Evolutionary conservation across 1,140 invertebrate genomes (phyloP).

Genomic region (Meloidogyne exigua): DNA sequence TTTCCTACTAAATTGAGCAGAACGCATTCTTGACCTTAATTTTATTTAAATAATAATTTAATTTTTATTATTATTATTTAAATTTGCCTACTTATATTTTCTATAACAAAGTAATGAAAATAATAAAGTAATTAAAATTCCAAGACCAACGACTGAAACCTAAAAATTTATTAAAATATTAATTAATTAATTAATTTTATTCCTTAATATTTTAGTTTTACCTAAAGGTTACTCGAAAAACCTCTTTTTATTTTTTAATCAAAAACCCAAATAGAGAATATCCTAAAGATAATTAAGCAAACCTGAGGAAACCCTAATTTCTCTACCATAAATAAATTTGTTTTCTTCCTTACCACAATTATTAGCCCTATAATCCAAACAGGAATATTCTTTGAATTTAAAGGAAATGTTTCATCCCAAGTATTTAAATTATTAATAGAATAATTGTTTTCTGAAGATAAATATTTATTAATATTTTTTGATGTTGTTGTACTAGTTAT

Average conservation of each 20-base stretch:
- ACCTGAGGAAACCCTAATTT: no score
- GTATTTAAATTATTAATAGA: slow-evolving; percentile 1
- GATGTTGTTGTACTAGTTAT: background rate
- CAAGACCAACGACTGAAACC: background rate
- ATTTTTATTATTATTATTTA: background rate
- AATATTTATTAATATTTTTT: background rate
- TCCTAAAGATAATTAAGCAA: no score
- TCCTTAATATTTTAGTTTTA: no score
- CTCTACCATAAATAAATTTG: no score
- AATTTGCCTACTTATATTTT: background rate
- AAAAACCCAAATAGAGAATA: no score
- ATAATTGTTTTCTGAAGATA: background rate
- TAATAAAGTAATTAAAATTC: background rate
- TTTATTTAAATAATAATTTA: background rate
- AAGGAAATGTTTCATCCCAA: slow-evolving; percentile 19
- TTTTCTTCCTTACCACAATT: slow-evolving; percentile 25
- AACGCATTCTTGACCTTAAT: background rate
- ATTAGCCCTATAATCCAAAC: slow-evolving; percentile 38
- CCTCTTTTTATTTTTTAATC: no score
- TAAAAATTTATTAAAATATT: background rate
- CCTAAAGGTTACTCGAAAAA: no score
- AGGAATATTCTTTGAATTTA: slow-evolving; percentile 23
- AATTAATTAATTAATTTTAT: no score
- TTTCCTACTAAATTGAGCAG: background rate
- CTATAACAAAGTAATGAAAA: background rate